phyloP scores from a whole-genome alignment of 2,113 vertebrate species.

The Psilopogon haemacephalus region DNA sequence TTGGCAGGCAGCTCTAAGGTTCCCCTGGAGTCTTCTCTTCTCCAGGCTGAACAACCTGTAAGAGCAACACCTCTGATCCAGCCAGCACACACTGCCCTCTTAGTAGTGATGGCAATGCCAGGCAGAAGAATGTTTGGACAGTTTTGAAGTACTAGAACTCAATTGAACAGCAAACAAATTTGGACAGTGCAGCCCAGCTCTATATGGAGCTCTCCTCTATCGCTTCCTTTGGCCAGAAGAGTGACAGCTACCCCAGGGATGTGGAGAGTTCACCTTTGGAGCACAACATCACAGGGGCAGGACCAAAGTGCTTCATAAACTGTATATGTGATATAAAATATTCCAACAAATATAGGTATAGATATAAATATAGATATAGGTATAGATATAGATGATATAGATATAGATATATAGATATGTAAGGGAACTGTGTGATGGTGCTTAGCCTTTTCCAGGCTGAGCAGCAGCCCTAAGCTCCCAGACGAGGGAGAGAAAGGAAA shows the following conservation, averaged over 20 bases:
- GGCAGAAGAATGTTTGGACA: neutral
- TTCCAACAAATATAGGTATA: no score
- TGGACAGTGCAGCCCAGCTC: neutral
- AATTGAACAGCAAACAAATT: neutral
- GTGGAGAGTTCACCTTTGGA: neutral
- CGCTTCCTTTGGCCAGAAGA: neutral
- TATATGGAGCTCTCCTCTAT: neutral
- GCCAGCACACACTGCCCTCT: neutral
- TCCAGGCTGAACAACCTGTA: no score
- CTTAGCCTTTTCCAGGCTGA: neutral
- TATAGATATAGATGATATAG: no score
- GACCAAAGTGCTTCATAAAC: neutral
- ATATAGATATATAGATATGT: no score
- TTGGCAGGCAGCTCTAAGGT: no score
- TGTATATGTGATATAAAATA: neutral
- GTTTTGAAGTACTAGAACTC: neutral
- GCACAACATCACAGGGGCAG: neutral
- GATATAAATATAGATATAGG: no score
- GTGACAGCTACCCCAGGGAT: neutral
- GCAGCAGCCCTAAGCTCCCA: neutral
- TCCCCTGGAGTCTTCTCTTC: no score
- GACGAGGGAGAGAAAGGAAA: neutral
- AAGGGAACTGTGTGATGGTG: accelerated
- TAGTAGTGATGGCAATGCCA: neutral
- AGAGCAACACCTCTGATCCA: neutral